A percentile compares a stretch with the other conserved stretches of the same genome.
These are phyloP conservation scores for Apostichopus leukothele DNA, from an alignment of 53 echinoderm and acorn worm genomes.

Conservation along the genomic window DNA sequence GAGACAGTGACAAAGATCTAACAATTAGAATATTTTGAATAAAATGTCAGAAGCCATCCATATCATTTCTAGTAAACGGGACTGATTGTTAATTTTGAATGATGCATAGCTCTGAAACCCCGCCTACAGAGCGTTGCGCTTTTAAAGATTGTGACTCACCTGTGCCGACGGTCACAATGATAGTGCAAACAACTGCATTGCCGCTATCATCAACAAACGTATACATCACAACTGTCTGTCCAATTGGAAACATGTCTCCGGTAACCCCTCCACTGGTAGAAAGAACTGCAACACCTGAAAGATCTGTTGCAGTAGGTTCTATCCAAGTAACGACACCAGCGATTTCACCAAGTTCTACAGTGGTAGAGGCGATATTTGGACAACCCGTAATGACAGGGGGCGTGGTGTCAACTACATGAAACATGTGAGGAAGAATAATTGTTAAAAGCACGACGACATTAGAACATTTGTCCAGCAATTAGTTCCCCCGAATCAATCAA, in stretches of 20 bases:
- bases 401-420: conserved; percentile 54
- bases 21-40: not conserved
- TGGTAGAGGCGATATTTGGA: conserved; percentile 37
- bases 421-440: not conserved
- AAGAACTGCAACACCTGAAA: conserved; percentile 38
- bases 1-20: conserved; percentile 24
- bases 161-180: conserved; percentile 50
- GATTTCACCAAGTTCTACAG: conserved; percentile 48
- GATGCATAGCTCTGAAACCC: too few relatives aligned
- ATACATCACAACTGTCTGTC: conserved; percentile 60
- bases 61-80: too few relatives aligned
- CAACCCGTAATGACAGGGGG: conserved; percentile 57
- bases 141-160: conserved; percentile 28
- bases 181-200: conserved; percentile 52
- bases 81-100: too few relatives aligned
- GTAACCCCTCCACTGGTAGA: conserved; percentile 41
- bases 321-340: conserved; percentile 39
- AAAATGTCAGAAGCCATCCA: too few relatives aligned
- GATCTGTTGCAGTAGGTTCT: conserved; percentile 67
- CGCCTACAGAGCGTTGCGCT: too few relatives aligned
- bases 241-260: conserved; percentile 37
- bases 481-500: too few relatives aligned
- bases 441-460: not conserved
- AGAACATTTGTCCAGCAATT: not conserved
- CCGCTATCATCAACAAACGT: conserved; percentile 57